phyloP scores from a whole-genome alignment of 2,797 vertebrate species.

The Pterois miles region DNA sequence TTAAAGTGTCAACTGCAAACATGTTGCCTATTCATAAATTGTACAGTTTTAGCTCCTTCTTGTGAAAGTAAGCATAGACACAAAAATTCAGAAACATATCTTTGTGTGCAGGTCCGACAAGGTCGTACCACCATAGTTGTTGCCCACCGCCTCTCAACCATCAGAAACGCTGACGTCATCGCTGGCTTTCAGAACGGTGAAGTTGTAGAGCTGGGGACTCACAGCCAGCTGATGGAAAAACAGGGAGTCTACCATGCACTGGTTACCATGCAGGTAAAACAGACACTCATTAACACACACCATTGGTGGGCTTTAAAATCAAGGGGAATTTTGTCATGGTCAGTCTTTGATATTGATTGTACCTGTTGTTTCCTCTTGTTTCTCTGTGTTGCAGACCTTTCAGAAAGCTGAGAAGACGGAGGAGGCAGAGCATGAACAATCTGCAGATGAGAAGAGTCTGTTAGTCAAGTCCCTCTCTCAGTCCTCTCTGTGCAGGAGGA shows the following conservation, averaged over 20 bases:
- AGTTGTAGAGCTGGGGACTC: constrained; percentile 88
- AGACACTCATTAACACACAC: not conserved
- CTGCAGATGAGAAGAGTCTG: constrained; percentile 69
- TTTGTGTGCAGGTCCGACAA: constrained; percentile 82
- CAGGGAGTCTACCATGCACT: constrained; percentile 91
- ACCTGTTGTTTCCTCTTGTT: not conserved
- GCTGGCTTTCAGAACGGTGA: constrained; percentile 88
- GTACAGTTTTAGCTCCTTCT: no score
- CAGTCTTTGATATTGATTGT: not conserved
- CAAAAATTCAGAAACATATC: not conserved
- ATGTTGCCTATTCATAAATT: no score
- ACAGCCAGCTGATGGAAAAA: constrained; percentile 87
- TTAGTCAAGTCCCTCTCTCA: constrained; percentile 43
- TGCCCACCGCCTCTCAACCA: constrained; percentile 94
- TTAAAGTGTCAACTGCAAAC: no score
- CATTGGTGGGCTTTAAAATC: not conserved
- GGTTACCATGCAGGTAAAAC: constrained; percentile 92
- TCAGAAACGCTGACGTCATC: constrained; percentile 93
- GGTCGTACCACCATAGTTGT: constrained; percentile 94
- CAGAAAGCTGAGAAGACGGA: constrained; percentile 37
- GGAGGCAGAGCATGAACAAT: constrained; percentile 32
- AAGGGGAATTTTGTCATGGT: not conserved
- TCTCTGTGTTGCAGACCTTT: constrained; percentile 73
- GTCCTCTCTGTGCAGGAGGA: constrained; percentile 64
- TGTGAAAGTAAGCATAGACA: not conserved